Evolutionary conservation across 2,113 vertebrate species (phyloP).

Genomic region (Puffinus mauretanicus): DNA sequence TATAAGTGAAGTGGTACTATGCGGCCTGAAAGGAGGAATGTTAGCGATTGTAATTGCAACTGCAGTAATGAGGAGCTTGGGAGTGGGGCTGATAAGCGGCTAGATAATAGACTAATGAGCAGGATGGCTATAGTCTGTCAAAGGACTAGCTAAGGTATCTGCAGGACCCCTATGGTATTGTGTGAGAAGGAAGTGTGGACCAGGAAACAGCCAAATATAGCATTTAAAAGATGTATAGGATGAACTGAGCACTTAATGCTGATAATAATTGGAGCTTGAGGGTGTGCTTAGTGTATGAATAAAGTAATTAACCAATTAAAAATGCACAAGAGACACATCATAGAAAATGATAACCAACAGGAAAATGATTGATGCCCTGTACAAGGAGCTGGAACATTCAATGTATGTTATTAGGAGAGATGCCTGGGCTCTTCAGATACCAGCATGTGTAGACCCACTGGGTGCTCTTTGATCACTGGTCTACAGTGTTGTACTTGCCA

Average conservation of each 20-base stretch:
- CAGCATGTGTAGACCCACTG: neutral
- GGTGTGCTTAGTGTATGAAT: conserved; percentile 56
- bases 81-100: conserved; percentile 35
- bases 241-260: conserved; percentile 33
- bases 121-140: neutral
- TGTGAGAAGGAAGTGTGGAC: neutral
- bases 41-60: conserved; percentile 10
- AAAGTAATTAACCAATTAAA: conserved; percentile 70
- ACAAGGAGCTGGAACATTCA: neutral
- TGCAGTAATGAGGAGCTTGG: conserved; percentile 42
- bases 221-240: conserved; percentile 10
- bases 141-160: conserved; percentile 10
- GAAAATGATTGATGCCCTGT: conserved; percentile 56
- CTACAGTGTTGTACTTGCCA: neutral
- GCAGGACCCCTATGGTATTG: conserved; percentile 6
- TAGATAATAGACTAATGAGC: conserved; percentile 55
- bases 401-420: neutral
- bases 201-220: conserved; percentile 1
- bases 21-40: neutral
- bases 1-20: neutral
- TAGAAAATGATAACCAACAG: conserved; percentile 57
- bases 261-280: conserved; percentile 57
- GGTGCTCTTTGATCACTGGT: neutral
- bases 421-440: neutral
- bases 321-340: conserved; percentile 55